Evolutionary conservation across 2,113 vertebrate genomes (phyloP), one percentile per base, ranked within the genome.

Genomic region (Pyxicephalus adspersus): DNA sequence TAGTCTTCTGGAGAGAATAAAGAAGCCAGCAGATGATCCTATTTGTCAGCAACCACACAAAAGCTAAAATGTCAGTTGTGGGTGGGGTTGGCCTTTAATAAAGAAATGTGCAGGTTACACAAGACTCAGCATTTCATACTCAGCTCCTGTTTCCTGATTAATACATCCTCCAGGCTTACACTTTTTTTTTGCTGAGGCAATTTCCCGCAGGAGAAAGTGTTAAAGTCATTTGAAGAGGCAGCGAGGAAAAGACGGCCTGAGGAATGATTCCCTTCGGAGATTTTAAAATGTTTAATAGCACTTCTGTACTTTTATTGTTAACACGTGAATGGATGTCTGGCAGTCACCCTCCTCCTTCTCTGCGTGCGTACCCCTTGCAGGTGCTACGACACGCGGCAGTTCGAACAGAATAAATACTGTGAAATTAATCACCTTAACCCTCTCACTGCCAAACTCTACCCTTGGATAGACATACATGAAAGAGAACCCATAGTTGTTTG

Each of bases 351-450:
- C 75, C 38, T n/a, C 61, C 61, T 34, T 5, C 75, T 31, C 45
- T 22, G 38, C 26, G 20, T 11, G n/a, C 38, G 19, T 45, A 11
- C 15, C 18, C 22, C 22, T 67, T 8, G 28, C 28, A 54, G 61
- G 23, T 65, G 76, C 23, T 77, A 77, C 64, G 58, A 66, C 75
- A 76, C 23, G 23, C 34, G 18, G 58, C 58, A 76, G 45, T 64
- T 16, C 26, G 5, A 19, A 1, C 11, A 11, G 16, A 29, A 34
- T 77, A 64, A 77, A 65, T 65, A 77, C 75, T 55, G 65, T 63
- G 60, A 76, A 76, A 76, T 76, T 26, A 76, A 64, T 26, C 28
- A 50, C 57, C 34, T 76, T 15, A 45, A 45, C 38, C 15, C 38
- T 13, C 38, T 45, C 38, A 45, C 38, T 45, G 38, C 38, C 38